A percentile compares a stretch with the other conserved stretches of the same genome.
These are phyloP conservation scores for Enteromius fasciolatus DNA, from an alignment of 2,797 vertebrate genomes.

Conservation along the genomic window DNA sequence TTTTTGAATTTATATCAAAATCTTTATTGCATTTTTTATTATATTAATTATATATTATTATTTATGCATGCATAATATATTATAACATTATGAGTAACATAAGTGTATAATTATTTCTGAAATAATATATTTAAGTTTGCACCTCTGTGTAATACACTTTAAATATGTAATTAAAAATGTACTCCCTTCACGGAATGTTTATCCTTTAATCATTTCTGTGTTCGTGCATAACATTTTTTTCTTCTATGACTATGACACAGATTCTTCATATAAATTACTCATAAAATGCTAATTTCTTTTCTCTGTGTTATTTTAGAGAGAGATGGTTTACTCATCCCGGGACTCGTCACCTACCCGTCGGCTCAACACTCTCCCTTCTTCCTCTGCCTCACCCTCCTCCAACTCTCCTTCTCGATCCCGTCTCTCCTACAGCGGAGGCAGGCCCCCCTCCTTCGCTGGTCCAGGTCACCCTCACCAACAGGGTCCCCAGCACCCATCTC, in stretches of 20 bases:
- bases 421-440: slow-evolving; percentile 92
- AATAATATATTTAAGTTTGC: not conserved
- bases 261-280: not conserved
- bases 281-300: not conserved
- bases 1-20: not conserved
- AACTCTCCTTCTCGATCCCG: slow-evolving; percentile 93
- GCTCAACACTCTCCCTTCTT: slow-evolving; percentile 90
- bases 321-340: slow-evolving; percentile 96
- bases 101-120: too few species aligned
- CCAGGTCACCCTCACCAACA: slow-evolving; percentile 71
- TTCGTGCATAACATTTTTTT: not conserved
- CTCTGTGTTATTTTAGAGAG: slow-evolving; percentile 79
- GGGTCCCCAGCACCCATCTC: slow-evolving; percentile 77
- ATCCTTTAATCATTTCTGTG: not conserved
- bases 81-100: too few species aligned
- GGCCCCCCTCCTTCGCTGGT: slow-evolving; percentile 89
- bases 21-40: not conserved
- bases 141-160: not conserved
- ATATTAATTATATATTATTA: not conserved
- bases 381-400: slow-evolving; percentile 83
- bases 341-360: slow-evolving; percentile 96
- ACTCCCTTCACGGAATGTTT: not conserved
- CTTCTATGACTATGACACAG: not conserved
- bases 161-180: not conserved
- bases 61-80: not conserved